Percentiles rank a stretch among this genome's conserved stretches.
These are phyloP conservation scores for Musca domestica DNA, from an alignment of 1,140 invertebrate species.

Conservation along the genomic window DNA sequence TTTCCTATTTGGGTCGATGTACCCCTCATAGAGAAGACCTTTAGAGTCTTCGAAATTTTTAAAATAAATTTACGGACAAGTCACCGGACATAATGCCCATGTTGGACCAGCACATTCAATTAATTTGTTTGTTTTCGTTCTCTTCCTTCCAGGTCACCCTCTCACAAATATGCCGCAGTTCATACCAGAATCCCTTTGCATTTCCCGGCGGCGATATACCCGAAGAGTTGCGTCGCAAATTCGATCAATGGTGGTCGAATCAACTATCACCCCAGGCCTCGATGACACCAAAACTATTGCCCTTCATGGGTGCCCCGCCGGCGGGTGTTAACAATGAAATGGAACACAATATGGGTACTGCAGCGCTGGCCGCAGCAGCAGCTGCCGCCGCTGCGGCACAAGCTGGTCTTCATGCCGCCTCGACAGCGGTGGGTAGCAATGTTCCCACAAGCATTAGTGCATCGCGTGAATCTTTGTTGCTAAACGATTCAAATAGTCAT, in stretches of 20 bases:
- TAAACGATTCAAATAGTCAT: conserved; percentile 44
- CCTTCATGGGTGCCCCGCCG: conserved; percentile 48
- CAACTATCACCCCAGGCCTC: conserved; percentile 60
- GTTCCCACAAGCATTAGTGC: conserved; percentile 53
- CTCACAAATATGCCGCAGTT: conserved; percentile 71
- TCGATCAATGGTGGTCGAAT: conserved; percentile 72
- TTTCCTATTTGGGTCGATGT: too few relatives aligned
- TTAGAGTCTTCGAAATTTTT: too few relatives aligned
- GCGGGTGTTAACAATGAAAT: conserved; percentile 39
- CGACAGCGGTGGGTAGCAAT: conserved; percentile 57
- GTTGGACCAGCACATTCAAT: too few relatives aligned
- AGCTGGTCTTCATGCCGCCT: conserved; percentile 58
- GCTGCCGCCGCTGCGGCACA: conserved; percentile 43
- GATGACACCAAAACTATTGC: conserved; percentile 54
- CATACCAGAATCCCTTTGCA: conserved; percentile 58
- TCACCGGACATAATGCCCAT: too few relatives aligned
- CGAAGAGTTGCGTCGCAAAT: conserved; percentile 73
- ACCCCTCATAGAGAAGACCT: too few relatives aligned
- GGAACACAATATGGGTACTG: conserved; percentile 55
- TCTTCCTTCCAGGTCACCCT: conserved; percentile 67
- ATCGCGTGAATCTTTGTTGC: conserved; percentile 42
- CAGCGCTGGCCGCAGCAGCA: conserved; percentile 45
- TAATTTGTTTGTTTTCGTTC: too few relatives aligned
- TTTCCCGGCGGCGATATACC: conserved; percentile 66
- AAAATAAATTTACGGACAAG: too few relatives aligned